Evolutionary conservation across 2,113 vertebrate genomes (phyloP).

Genomic region (Chitala chitala): DNA sequence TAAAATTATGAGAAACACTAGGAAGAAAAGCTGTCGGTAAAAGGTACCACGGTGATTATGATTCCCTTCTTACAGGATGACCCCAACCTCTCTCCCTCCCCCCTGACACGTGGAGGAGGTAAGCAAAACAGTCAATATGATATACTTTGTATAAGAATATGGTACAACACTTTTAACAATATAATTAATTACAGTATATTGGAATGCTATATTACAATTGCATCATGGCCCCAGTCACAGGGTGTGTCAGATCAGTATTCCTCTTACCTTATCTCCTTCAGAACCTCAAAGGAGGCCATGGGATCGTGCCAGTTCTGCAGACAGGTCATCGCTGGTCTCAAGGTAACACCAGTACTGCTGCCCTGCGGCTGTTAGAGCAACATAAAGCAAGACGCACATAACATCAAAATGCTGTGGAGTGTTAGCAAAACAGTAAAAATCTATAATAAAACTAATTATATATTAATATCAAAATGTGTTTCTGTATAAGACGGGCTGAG

Average conservation of each 20-base stretch:
- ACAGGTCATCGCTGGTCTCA: constrained; percentile 86
- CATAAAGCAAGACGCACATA: no score
- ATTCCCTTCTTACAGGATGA: constrained; percentile 73
- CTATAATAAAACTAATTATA: no score
- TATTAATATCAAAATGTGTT: no score
- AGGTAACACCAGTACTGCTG: constrained; percentile 65
- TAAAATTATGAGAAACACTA: no score
- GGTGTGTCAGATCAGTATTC: background rate
- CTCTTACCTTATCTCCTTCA: constrained; percentile 51
- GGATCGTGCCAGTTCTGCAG: constrained; percentile 94
- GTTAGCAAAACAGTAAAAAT: no score
- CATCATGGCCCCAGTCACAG: no score
- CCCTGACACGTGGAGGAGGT: constrained; percentile 66
- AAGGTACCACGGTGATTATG: background rate
- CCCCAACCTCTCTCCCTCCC: constrained; percentile 58
- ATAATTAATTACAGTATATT: background rate
- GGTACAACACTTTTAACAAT: background rate
- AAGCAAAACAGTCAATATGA: constrained; percentile 58
- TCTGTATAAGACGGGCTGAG: no score
- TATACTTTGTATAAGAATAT: background rate
- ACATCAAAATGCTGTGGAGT: no score
- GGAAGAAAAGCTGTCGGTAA: no score
- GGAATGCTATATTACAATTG: background rate
- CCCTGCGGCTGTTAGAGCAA: no score
- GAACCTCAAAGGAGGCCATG: constrained; percentile 92